A percentile compares a stretch with the other conserved stretches of the same genome.
Evolutionary conservation across 2,797 vertebrate species (phyloP).

Genomic region (Podarcis lilfordi): DNA sequence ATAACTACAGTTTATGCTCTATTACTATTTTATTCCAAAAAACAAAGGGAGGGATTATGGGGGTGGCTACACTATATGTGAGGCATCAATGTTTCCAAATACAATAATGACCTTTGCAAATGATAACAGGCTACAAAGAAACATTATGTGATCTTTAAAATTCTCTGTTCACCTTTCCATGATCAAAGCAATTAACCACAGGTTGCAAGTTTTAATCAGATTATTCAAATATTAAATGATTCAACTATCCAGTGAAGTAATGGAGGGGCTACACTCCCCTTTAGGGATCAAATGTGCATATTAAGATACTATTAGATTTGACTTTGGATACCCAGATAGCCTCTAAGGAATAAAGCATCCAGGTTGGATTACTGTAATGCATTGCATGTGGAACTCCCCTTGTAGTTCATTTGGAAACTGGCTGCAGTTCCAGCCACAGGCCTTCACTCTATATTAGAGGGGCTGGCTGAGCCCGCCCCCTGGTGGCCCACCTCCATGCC

Average conservation of each 20-base stretch:
- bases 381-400: background rate
- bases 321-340: background rate
- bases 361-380: background rate
- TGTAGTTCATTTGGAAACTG: background rate
- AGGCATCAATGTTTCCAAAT: background rate
- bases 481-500: too few species aligned
- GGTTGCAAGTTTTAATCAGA: too few species aligned
- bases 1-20: background rate
- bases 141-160: background rate
- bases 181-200: background rate
- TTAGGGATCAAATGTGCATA: background rate
- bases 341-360: background rate
- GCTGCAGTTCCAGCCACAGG: too few species aligned
- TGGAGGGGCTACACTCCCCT: background rate
- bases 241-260: background rate
- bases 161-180: background rate
- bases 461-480: too few species aligned
- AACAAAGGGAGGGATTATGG: background rate
- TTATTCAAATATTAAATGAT: background rate
- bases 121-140: background rate
- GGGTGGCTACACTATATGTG: background rate
- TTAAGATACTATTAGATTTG: background rate
- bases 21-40: background rate
- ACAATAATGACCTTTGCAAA: background rate
- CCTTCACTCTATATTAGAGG: too few species aligned